Base-by-base conservation (phyloP, 1,140 invertebrate species). In the Camponotus pennsylvanicus region DNA sequence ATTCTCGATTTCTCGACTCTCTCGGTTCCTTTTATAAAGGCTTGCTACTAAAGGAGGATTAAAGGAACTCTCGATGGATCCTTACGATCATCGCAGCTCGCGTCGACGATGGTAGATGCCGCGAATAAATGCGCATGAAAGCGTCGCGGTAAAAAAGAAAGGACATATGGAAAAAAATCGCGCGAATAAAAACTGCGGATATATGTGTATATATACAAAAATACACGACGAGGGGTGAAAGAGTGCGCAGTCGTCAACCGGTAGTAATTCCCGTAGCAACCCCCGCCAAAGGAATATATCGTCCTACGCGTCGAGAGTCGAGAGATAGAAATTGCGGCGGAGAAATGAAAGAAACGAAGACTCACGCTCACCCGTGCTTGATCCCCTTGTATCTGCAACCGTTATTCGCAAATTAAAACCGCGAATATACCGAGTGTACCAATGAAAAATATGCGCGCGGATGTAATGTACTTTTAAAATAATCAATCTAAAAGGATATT, bases 371-470 rank as follows among this genome's bases (percentile, higher is more conserved):
- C 21, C 13, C 42, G 34, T 27, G 55, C 52, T 69, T 15, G 52
- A 80, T 55, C 64, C 21, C 11, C 15, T 59, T 40, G 15, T 71
- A 21, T 49, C 59, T 59, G 67, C 55, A 21, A 8, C 15, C n/a
- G 15, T 40, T 37, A 82, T 82, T 40, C 27, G 55, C 27, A 82
- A 82, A 82, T 82, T 82, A 82, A 63, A 82, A 82, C 18, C 27
- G n/a, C 55, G n/a, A 61, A n/a, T 61, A 9, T 70, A 40, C 11
- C 15, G 13, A 21, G n/a, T 79, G 64, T 40, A 11, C 7, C 21
- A n/a, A 9, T 57, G 13, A 34, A 40, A 27, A 79, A 40, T 7
- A 4, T 0, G 27, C 42, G 3, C 13, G 11, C 3, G 18, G 40
- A 15, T 27, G 13, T n/a, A 21, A 21, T 27, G 34, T 37, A 52